phyloP scores from a whole-genome alignment of 1,140 invertebrate genomes.

The Lepidotrigona ventralis region DNA sequence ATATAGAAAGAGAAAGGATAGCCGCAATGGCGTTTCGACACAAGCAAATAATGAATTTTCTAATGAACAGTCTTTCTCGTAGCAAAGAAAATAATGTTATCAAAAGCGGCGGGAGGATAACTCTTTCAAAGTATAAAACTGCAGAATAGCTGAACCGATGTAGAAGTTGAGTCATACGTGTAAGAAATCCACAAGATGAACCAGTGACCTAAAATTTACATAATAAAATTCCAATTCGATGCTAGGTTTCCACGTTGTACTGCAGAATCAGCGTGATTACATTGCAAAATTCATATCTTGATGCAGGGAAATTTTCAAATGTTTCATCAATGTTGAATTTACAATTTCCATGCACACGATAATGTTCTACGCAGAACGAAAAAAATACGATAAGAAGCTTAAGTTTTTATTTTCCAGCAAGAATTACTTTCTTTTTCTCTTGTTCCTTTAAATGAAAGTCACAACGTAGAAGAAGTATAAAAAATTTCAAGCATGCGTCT shows the following conservation, averaged over 20 bases:
- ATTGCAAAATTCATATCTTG: conserved; percentile 10
- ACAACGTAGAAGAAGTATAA: neutral
- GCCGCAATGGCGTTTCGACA: conserved; percentile 1
- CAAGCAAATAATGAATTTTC: conserved; percentile 24
- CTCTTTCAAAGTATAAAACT: no score
- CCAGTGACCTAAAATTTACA: conserved; percentile 2
- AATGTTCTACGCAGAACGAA: neutral
- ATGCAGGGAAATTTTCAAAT: neutral
- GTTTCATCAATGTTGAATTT: neutral
- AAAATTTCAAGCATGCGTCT: neutral
- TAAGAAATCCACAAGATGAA: neutral
- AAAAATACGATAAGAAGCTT: neutral
- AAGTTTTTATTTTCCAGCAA: neutral
- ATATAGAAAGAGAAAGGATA: conserved; percentile 41
- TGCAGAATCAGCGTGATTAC: conserved; percentile 7
- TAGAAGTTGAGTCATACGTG: neutral
- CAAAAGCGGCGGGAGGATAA: neutral
- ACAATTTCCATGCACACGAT: neutral
- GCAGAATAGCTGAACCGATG: neutral
- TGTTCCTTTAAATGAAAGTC: neutral
- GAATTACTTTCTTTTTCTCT: no score
- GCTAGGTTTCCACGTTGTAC: conserved; percentile 9
- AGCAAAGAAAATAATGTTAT: neutral
- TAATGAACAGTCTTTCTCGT: neutral
- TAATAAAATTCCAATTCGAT: conserved; percentile 10